Base-by-base conservation (phyloP, 2,797 vertebrate genomes). In the Micromesistius poutassou region DNA sequence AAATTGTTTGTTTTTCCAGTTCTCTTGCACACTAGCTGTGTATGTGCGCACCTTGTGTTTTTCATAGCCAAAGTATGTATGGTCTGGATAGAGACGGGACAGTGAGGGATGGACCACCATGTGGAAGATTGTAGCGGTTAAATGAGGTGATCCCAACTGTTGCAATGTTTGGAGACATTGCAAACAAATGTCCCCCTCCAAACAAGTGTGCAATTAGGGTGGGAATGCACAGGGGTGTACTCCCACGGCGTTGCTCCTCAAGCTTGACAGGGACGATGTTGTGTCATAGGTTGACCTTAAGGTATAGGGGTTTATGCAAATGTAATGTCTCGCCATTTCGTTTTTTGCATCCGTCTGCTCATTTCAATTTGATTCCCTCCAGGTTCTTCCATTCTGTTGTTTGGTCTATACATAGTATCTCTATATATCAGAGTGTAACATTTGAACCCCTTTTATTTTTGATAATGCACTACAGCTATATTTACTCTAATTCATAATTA, bases 11-110 rank as follows among this genome's bases (percentile, higher is more conserved):
- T 68, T 28, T 68, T 28, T 13, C 25, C 9, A 4, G 8, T 9
- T 68, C 62, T 66, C 62, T 68, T 68, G 62, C 62, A 68, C 62
- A 68, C 25, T 25, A 68, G 62, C 62, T 28, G 14, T 68, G n/a
- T 72, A 68, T 71, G 68, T 50, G 30, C 13, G 31, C 19, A 38
- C 25, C 75, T 42, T 77, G 71, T 71, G 68, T 71, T 68, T 76
- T 76, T 76, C 70, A 28, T 42, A 71, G 71, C 76, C 76, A 77
- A 73, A 68, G 46, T 66, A 62, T 77, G 30, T 77, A 38, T 62
- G 71, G 36, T 74, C 36, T 79, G 71, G 42, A 30, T 33, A 35
- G 73, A 66, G 38, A 31, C 13, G 30, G 25, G 55, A 22, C 28
- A 33, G 71, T 42, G 50, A 79, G 31, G 38, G 73, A 25, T 31